These are phyloP conservation scores for Danio kyathit DNA, from an alignment of 2,797 vertebrate genomes.

Conservation along the genomic window DNA sequence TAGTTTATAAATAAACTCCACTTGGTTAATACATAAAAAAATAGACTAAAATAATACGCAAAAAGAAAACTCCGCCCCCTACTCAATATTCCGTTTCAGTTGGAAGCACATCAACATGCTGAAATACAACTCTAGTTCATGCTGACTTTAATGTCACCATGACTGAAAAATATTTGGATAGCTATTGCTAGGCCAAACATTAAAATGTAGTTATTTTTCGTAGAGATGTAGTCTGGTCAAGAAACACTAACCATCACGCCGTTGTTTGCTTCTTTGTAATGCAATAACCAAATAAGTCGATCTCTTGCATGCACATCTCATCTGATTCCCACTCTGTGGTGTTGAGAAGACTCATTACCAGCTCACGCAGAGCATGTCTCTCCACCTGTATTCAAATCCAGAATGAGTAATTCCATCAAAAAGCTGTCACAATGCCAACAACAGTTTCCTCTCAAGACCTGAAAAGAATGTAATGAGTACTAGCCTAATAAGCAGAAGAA, in stretches of 20 bases:
- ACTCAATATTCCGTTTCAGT: too few species aligned
- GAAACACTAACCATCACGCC: background rate
- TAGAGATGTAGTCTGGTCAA: background rate
- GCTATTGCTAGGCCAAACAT: background rate
- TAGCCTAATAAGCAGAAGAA: background rate
- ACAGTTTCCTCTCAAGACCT: background rate
- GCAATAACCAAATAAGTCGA: background rate
- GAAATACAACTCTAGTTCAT: too few species aligned
- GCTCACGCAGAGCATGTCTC: background rate
- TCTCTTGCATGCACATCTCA: background rate
- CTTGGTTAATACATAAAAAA: too few species aligned
- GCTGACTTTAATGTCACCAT: too few species aligned
- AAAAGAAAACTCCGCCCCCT: too few species aligned
- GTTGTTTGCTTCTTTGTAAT: background rate
- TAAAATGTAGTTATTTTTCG: background rate
- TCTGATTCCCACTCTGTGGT: background rate
- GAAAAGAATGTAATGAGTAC: conserved; percentile 12
- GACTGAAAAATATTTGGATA: too few species aligned
- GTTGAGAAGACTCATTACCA: background rate
- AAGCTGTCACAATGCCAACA: conserved; percentile 14
- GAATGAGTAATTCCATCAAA: conserved; percentile 1
- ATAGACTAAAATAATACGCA: too few species aligned
- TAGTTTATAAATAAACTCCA: too few species aligned
- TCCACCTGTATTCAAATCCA: conserved; percentile 17
- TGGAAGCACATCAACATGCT: too few species aligned